phyloP scores from a whole-genome alignment of 2,888 invertebrate species.

The Euclidia mi region DNA sequence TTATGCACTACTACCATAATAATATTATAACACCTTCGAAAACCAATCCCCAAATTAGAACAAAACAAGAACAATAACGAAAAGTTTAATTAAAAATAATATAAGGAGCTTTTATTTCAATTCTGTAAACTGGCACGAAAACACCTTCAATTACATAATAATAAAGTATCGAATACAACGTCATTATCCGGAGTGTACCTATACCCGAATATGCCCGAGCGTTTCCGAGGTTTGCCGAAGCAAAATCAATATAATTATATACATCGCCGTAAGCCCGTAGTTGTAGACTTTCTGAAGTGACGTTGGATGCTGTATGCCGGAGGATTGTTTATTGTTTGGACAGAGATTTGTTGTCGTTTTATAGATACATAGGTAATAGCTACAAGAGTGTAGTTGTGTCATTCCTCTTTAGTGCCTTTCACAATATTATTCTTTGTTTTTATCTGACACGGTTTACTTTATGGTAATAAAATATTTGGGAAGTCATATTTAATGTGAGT shows the following conservation, averaged over 20 bases:
- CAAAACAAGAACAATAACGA: neutral
- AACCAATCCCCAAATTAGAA: no score
- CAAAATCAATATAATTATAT: constrained; percentile 63
- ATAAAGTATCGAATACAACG: constrained; percentile 34
- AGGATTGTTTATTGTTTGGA: neutral
- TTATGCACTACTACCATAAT: no score
- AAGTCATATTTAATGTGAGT: no score
- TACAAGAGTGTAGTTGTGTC: no score
- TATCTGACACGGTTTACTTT: no score
- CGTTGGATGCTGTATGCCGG: neutral
- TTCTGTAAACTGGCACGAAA: neutral
- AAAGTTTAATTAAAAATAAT: neutral
- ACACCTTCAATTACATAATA: constrained; percentile 11
- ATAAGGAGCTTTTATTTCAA: constrained; percentile 1
- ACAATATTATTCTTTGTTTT: no score
- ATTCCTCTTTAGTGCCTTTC: no score
- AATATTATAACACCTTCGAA: no score
- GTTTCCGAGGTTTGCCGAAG: constrained; percentile 49
- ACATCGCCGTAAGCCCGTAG: constrained; percentile 29
- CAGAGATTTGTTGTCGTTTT: no score
- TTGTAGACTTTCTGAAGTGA: constrained; percentile 25
- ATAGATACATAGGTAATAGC: no score
- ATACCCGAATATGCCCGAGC: constrained; percentile 45
- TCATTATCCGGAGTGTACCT: constrained; percentile 12
- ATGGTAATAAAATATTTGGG: no score